Percentiles rank a stretch among this genome's conserved stretches.
phyloP scores from a whole-genome alignment of 2,113 vertebrate species.

The Calyptomena viridis region DNA sequence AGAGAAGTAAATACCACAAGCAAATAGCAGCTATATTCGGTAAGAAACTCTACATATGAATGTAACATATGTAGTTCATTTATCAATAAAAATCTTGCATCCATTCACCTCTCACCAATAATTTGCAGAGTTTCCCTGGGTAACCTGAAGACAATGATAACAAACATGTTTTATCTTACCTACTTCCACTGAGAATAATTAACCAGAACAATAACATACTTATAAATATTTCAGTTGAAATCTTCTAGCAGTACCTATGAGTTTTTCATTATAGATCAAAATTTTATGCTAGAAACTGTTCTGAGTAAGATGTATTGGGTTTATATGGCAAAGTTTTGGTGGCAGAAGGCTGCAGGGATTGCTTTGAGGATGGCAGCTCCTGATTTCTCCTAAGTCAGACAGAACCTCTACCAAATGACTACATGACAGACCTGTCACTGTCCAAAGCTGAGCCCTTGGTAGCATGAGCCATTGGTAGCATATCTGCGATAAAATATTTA shows the following conservation, averaged over 20 bases:
- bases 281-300: not conserved
- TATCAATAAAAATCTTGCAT: not conserved
- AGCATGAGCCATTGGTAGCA: rapidly evolving
- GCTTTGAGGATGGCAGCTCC: too few relatives aligned
- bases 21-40: not conserved
- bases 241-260: not conserved
- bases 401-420: not conserved
- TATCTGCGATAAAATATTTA: not conserved
- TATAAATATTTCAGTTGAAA: not conserved
- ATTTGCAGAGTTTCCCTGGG: not conserved
- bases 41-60: not conserved
- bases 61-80: not conserved
- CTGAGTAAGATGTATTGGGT: not conserved
- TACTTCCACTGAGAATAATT: not conserved
- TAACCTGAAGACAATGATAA: not conserved
- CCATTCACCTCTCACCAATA: not conserved
- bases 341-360: not conserved
- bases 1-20: not conserved
- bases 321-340: not conserved
- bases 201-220: not conserved
- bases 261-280: not conserved
- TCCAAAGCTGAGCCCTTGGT: not conserved
- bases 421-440: rapidly evolving
- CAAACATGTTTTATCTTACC: not conserved
- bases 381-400: too few relatives aligned